A percentile compares a stretch with the other conserved stretches of the same genome.
These are phyloP conservation scores for Ornithoptera alexandrae DNA, from an alignment of 2,888 invertebrate species.

Conservation along the genomic window DNA sequence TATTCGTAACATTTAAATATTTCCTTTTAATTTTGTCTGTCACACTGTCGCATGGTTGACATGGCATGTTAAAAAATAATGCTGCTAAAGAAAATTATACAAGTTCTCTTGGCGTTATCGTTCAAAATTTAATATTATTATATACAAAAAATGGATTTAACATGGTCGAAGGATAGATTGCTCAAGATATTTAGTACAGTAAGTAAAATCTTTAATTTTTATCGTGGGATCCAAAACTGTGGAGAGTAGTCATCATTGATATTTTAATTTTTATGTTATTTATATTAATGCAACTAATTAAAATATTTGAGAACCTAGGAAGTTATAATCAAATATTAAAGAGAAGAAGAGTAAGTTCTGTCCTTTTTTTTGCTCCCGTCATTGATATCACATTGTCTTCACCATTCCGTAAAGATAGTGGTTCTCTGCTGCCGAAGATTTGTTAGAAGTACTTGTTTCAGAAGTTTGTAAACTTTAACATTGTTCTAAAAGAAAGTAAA, in stretches of 20 bases:
- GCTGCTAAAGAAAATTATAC: constrained; percentile 30
- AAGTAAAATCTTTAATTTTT: constrained; percentile 22
- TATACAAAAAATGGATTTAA: constrained; percentile 43
- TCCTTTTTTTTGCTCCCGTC: no score
- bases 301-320: no score
- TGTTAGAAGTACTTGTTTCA: no score
- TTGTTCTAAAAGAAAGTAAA: no score
- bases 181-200: constrained; percentile 45
- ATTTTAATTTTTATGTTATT: neutral
- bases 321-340: no score
- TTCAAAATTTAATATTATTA: constrained; percentile 20
- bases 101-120: constrained; percentile 22
- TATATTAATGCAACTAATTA: neutral
- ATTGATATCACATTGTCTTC: no score
- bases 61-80: constrained; percentile 8
- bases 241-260: neutral
- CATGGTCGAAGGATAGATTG: constrained; percentile 48
- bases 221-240: neutral
- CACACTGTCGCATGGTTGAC: neutral
- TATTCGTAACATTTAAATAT: neutral
- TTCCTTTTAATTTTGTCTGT: neutral
- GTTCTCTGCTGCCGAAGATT: no score
- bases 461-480: no score
- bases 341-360: no score
- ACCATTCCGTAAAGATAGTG: no score